phyloP scores from a whole-genome alignment of 2,797 vertebrate genomes.

The Chiloscyllium punctatum region DNA sequence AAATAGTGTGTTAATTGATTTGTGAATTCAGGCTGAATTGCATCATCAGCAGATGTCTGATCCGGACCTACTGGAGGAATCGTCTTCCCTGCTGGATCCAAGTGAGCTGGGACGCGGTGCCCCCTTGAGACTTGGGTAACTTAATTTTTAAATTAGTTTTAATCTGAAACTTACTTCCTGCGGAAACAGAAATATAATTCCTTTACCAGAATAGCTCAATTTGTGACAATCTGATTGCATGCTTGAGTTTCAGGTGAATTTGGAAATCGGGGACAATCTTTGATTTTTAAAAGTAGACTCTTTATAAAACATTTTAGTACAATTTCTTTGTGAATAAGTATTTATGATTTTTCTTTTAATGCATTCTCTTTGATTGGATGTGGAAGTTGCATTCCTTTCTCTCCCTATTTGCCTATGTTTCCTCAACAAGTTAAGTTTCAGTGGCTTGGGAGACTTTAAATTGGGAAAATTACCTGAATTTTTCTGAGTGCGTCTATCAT shows the following conservation, averaged over 20 bases:
- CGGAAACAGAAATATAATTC: not conserved
- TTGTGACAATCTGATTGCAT: not conserved
- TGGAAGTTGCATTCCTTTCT: not conserved
- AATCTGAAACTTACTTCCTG: not conserved
- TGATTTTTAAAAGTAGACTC: not conserved
- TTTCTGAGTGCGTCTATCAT: not conserved
- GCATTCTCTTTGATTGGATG: not conserved
- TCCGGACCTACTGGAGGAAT: constrained; percentile 90
- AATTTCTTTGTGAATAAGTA: too few relatives aligned
- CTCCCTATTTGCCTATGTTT: not conserved
- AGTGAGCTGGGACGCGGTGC: constrained; percentile 72
- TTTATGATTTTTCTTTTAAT: too few relatives aligned
- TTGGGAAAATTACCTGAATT: not conserved
- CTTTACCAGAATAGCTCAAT: not conserved
- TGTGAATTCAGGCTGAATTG: constrained; percentile 75
- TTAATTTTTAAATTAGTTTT: constrained; percentile 25
- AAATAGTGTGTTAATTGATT: constrained; percentile 75
- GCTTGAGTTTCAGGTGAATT: not conserved
- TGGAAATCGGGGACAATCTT: too few relatives aligned
- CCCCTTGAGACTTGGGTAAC: constrained; percentile 85
- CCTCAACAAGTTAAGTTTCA: not conserved
- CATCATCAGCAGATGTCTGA: constrained; percentile 94
- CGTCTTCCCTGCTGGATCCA: constrained; percentile 79
- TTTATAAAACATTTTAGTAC: too few relatives aligned
- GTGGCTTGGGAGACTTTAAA: not conserved